Evolutionary conservation across 2,888 invertebrate species (phyloP).

Genomic region (Nebria brevicollis): DNA sequence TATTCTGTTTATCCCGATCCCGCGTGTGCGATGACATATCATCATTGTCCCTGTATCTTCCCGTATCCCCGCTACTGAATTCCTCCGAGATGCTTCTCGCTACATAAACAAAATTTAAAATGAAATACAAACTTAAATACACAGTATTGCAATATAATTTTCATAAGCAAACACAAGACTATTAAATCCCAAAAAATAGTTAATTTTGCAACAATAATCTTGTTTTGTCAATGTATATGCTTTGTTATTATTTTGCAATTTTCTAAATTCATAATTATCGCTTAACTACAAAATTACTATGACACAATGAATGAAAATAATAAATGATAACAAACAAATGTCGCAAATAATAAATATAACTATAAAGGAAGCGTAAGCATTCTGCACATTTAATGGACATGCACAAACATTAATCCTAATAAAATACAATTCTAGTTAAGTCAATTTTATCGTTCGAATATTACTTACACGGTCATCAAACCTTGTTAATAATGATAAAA

Average conservation of each 20-base stretch:
- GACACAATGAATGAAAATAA: background rate
- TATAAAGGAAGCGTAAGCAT: background rate
- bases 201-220: background rate
- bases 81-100: slow-evolving; percentile 97
- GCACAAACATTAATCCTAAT: slow-evolving; percentile 2
- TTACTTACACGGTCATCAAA: slow-evolving; percentile 14
- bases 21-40: slow-evolving; percentile 65
- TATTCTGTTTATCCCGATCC: slow-evolving; percentile 67
- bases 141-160: slow-evolving; percentile 2
- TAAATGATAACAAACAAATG: background rate
- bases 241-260: background rate
- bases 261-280: background rate
- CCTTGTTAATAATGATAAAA: slow-evolving; percentile 13
- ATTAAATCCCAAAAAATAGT: background rate
- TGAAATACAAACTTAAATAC: slow-evolving; percentile 24
- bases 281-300: background rate
- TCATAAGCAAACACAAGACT: slow-evolving; percentile 4
- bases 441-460: slow-evolving; percentile 6
- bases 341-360: background rate
- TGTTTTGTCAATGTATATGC: background rate
- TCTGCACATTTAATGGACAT: background rate
- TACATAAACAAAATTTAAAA: slow-evolving; percentile 59
- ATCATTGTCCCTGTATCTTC: slow-evolving; percentile 72
- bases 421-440: background rate
- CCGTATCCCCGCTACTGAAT: slow-evolving; percentile 89